Base-by-base conservation (phyloP, 2,888 invertebrate species). In the Drosophila picticornis region DNA sequence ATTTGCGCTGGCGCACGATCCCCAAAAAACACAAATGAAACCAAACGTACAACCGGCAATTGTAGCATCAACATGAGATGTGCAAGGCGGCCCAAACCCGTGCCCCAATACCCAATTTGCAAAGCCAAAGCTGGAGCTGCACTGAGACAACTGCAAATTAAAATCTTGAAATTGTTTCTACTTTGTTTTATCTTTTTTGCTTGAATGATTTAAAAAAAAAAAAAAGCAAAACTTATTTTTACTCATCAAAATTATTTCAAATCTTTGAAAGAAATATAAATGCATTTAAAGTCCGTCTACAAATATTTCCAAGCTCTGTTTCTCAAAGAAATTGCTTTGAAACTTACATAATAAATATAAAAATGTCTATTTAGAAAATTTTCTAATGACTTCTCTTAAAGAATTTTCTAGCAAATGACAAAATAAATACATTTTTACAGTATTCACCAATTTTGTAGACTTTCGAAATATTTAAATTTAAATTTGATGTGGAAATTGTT, bases 51-150 rank as follows among this genome's bases (percentile, higher is more conserved):
- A 81, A 81, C 79, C 80, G 71, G 83, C 90, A 89, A 88, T 85
- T 88, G 87, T 90, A 83, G 85, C 87, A 87, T 87, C 87, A 87
- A 88, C 87, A 88, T 89, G 80, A 89, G 87, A 89, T 88, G 87
- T 85, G 83, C 66, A 64, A 72, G 69, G 51, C 62, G 74, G 74
- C 68, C 38, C 58, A 50, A 59, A 31, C 72, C 64, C 72, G 58
- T 64, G 67, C 77, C 68, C 72, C 69, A 43, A 36, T 57, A 38
- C 48, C 58, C 56, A 55, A 65, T 48, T 56, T 32, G 34, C 51
- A 38, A 43, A 31, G 19, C 27, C 31, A 27, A 40, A 38, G 53
- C 40, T 48, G n/a, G 19, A 57, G 50, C 27, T 10, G 29, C 57
- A 57, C 57, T 43, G 3, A 2, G 3, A 22, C 11, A 57, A 57